These are phyloP conservation scores for Halesus radiatus DNA, from an alignment of 1,140 invertebrate species.

Conservation along the genomic window DNA sequence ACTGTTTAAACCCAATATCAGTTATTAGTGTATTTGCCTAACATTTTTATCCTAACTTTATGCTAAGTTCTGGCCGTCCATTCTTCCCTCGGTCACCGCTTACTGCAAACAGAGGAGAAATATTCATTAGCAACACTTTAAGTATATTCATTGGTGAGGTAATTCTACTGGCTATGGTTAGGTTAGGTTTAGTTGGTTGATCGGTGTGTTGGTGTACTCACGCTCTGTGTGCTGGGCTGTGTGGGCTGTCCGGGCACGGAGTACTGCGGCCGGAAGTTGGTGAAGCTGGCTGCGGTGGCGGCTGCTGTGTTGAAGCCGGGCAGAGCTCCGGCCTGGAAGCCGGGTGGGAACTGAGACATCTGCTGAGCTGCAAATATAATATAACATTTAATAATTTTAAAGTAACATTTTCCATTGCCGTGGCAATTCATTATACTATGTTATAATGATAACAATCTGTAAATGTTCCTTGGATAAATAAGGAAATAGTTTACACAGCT, in stretches of 20 bases:
- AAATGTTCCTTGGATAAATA: too few relatives aligned
- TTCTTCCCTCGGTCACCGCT: slow-evolving; percentile 22
- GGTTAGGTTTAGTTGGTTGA: too few relatives aligned
- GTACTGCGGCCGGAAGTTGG: slow-evolving; percentile 91
- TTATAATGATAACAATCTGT: too few relatives aligned
- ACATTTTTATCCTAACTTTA: slow-evolving; percentile 52
- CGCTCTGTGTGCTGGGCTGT: slow-evolving; percentile 63
- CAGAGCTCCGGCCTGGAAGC: slow-evolving; percentile 80
- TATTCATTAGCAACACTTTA: neutral
- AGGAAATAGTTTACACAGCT: too few relatives aligned
- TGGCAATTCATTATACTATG: too few relatives aligned
- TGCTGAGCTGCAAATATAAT: slow-evolving; percentile 71
- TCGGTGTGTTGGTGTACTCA: slow-evolving; percentile 55
- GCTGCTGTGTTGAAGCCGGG: slow-evolving; percentile 77
- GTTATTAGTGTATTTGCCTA: slow-evolving; percentile 49
- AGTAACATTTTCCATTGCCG: too few relatives aligned
- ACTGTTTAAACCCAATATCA: slow-evolving; percentile 55
- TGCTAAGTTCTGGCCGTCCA: slow-evolving; percentile 54
- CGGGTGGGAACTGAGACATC: slow-evolving; percentile 84
- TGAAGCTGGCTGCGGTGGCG: slow-evolving; percentile 85
- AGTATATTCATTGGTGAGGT: neutral
- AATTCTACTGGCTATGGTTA: too few relatives aligned
- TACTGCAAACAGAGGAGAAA: slow-evolving; percentile 46
- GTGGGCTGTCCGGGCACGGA: slow-evolving; percentile 86
- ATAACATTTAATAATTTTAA: too few relatives aligned